Base-by-base conservation (phyloP, 2,888 invertebrate species). In the Cantharis nigra region DNA sequence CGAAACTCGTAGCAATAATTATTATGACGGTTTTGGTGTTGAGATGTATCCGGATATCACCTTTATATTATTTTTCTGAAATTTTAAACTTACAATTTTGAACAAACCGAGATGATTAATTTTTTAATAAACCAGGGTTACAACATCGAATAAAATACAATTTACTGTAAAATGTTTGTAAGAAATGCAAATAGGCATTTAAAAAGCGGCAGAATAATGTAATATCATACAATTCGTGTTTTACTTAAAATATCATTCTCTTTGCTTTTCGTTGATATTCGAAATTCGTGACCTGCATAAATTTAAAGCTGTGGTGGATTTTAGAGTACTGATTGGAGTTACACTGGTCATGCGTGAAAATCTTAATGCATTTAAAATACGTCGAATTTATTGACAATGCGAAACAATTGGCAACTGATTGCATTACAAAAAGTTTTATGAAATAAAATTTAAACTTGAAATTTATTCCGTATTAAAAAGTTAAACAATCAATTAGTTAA, bases 241-340 rank as follows among this genome's bases (percentile, higher is more conserved):
- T 72, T 69, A 26, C 74, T 74, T 72, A 74, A 77, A 77, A 77
- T 77, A 77, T 77, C 77, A 49, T 49, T 49, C 49, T 77, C 71
- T 77, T 77, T 77, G 74, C 71, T 74, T 74, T 63, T 77, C 71
- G 71, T 63, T 72, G 77, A 77, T 74, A 77, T 77, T 77, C 71
- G 77, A 74, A 77, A 72, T 74, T 77, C 77, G 77, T 77, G 77
- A 77, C 77, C 77, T 74, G 77, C 77, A 77, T 77, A 77, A 77
- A 77, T 77, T 77, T 77, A 69, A 71, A 77, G 74, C 74, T 74
- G 74, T 77, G 77, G 74, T n/a, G 69, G 69, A 71, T 72, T 74
- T 77, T 74, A 69, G 49, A 74, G 74, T 74, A 67, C 71, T 64
- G 74, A 74, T 77, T 77, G 77, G 71, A 74, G 71, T 74, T 74